Conservation (phyloP, 1,140 invertebrate genomes). For the Euborellia annulipes region DNA sequence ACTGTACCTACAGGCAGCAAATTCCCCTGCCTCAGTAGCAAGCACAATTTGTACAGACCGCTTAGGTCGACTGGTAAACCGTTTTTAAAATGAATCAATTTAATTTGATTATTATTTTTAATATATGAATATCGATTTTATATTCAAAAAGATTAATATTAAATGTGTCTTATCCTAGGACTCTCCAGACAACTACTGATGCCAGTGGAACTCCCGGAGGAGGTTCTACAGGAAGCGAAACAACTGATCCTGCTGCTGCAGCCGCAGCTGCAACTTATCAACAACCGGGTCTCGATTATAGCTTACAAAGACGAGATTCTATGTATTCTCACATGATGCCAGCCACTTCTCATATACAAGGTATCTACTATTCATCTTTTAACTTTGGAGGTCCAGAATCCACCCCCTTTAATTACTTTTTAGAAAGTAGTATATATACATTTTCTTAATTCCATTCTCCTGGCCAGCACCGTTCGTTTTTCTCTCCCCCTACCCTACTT, state of each 20-base stretch:
- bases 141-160: too few species aligned
- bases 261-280: conserved; percentile 37
- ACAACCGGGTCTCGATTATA: conserved; percentile 59
- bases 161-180: conserved; percentile 7
- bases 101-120: too few species aligned
- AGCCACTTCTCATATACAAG: conserved; percentile 14
- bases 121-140: too few species aligned
- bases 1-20: too few species aligned
- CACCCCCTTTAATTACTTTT: neutral
- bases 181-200: conserved; percentile 10
- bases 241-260: conserved; percentile 20
- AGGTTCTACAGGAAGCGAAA: conserved; percentile 24
- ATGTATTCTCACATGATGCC: conserved; percentile 35
- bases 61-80: too few species aligned
- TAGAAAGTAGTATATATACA: conserved; percentile 3
- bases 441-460: neutral
- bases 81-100: too few species aligned
- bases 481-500: too few species aligned
- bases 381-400: conserved; percentile 20
- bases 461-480: conserved; percentile 16
- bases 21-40: too few species aligned
- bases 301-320: conserved; percentile 41
- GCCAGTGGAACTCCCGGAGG: conserved; percentile 15
- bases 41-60: too few species aligned
- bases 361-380: neutral